Evolutionary conservation across 1,140 invertebrate genomes (phyloP), one percentile per base, ranked within the genome.

Genomic region (Cheumatopsyche charites): DNA sequence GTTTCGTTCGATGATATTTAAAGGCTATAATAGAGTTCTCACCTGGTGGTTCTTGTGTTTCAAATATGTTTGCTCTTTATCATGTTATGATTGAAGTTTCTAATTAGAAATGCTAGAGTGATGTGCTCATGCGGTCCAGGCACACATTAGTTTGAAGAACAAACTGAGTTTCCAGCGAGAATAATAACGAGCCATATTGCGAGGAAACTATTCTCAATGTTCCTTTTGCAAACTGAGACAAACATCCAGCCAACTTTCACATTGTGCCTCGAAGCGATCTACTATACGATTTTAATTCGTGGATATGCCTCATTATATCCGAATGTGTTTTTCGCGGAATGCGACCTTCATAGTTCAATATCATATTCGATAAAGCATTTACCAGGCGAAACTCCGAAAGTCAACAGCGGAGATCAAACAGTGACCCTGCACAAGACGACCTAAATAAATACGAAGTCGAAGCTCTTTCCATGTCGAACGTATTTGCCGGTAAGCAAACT

Each of bases 401-500:
- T 49, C 63, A 42, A 66, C 63, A 47, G 5, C 19, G 13, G 6
- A 66, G 36, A n/a, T 66, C 63, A 45, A 66, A 66, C 21, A 66
- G 63, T 47, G 63, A 49, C n/a, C 15, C 23, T 66, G 21, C 19
- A 52, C 36, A 25, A 66, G 43, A 42, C 19, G 21, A 1, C 63
- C 63, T 66, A 66, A 66, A 49, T 41, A 66, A 66, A 66, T 49
- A 66, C 12, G 36, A 23, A 6, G 62, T 15, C 29, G 62, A 47
- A 19, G 63, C 63, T 66, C 63, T 66, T 66, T 66, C 63, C 45
- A 42, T 23, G 63, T 49, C 36, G 63, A 26, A 29, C 23, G 17
- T 66, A 49, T 66, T 66, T 66, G 63, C 45, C n/a, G 12, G 45
- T 66, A 66, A 66, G 36, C 36, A 66, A 45, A 66, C 63, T 25